These are phyloP conservation scores for Austrofundulus limnaeus DNA, from an alignment of 2,113 vertebrate genomes.

Conservation along the genomic window DNA sequence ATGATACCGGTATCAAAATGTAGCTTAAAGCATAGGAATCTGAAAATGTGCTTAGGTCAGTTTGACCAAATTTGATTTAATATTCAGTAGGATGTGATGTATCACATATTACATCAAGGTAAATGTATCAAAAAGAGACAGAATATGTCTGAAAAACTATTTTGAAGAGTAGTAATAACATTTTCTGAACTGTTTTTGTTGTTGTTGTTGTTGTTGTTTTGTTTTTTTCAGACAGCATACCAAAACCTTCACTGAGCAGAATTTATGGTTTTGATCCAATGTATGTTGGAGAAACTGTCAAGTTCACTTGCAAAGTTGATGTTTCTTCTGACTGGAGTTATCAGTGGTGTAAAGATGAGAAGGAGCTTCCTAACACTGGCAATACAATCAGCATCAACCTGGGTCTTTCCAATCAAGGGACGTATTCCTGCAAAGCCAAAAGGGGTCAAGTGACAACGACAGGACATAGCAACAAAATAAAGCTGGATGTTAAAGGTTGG, in stretches of 20 bases:
- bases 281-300: slow-evolving; percentile 55
- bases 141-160: not conserved
- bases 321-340: slow-evolving; percentile 48
- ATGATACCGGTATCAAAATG: no score
- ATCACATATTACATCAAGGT: not conserved
- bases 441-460: slow-evolving; percentile 23
- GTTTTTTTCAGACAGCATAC: slow-evolving; percentile 35
- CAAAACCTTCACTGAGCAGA: slow-evolving; percentile 22
- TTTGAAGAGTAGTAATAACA: not conserved
- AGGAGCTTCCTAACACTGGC: rapidly evolving
- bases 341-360: slow-evolving; percentile 41
- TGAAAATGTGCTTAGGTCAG: no score
- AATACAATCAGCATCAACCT: not conserved
- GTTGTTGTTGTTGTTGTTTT: no score
- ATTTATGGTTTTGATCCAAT: slow-evolving; percentile 1
- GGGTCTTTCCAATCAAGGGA: not conserved
- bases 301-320: slow-evolving; percentile 40
- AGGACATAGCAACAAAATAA: slow-evolving; percentile 11
- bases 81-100: no score
- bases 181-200: not conserved
- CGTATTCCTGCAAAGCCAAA: slow-evolving; percentile 40
- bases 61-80: no score
- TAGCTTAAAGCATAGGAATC: no score
- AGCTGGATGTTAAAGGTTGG: slow-evolving; percentile 28
- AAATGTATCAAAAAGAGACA: not conserved